Conservation (phyloP, 1,140 invertebrate species). For the Rhagoletis pomonella region DNA sequence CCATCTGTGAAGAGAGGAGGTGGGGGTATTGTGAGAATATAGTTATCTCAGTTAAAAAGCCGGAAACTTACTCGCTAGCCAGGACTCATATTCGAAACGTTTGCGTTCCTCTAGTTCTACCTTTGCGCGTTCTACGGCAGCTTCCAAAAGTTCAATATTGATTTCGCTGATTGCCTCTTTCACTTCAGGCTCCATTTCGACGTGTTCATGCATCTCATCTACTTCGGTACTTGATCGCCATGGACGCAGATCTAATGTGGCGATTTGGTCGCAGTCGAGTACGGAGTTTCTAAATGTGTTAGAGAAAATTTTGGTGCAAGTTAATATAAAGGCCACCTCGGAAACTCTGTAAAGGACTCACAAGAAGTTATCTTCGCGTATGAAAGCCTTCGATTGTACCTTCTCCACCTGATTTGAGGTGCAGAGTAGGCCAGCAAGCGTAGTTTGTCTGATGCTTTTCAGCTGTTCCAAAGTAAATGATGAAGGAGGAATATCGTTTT, state of each 20-base stretch:
- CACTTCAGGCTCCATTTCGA: constrained; percentile 68
- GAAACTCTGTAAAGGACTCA: constrained; percentile 74
- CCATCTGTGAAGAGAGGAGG: constrained; percentile 76
- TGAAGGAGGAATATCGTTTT: constrained; percentile 94
- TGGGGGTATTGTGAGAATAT: neutral
- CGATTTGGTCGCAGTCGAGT: constrained; percentile 84
- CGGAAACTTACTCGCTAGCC: constrained; percentile 74
- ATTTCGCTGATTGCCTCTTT: constrained; percentile 72
- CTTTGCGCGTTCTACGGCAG: constrained; percentile 84
- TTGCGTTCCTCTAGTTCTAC: constrained; percentile 82
- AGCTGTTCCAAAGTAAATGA: constrained; percentile 89
- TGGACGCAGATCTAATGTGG: constrained; percentile 77
- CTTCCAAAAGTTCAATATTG: constrained; percentile 75
- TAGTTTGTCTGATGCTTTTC: constrained; percentile 75
- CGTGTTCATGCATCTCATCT: constrained; percentile 64
- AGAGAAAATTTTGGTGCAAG: neutral
- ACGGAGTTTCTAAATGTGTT: constrained; percentile 81
- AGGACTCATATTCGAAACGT: constrained; percentile 85
- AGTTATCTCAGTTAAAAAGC: neutral
- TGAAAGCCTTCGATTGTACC: constrained; percentile 89
- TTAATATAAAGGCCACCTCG: neutral
- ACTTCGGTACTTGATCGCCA: constrained; percentile 62
- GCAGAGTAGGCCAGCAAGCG: constrained; percentile 74
- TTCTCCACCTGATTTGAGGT: constrained; percentile 75
- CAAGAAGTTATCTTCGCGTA: constrained; percentile 90